Base-by-base conservation (phyloP, 2,797 vertebrate species). In the Propithecus deckenii region DNA sequence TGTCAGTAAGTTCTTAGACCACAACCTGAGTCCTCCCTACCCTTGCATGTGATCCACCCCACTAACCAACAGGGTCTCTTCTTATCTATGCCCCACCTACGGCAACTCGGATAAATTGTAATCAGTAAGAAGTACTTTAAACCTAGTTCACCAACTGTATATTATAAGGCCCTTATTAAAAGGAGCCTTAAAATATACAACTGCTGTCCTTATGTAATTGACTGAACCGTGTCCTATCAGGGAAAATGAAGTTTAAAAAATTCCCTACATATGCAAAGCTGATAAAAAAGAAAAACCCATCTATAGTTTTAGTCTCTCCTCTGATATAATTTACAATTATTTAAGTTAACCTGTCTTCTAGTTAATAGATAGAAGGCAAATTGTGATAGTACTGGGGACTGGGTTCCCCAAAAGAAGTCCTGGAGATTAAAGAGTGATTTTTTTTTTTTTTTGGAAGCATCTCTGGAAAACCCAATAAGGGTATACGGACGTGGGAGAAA, bases 331-430 rank as follows among this genome's bases (percentile, higher is more conserved):
- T 3, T 4, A 5, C 25, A 38, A 30, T 12, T 18, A 25, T 38
- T 18, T n/a, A 46, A 46, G 11, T 57, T 20, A 48, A 30, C 18
- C 8, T n/a, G 14, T 8, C 43, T 78, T 63, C 35, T 7, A 9
- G 14, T 14, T 50, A 30, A 35, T 0, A 71, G 32, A 38, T 48
- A 5, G 46, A 61, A n/a, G 52, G 63, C 20, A n/a, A 32, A 15
- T 13, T 17, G 28, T 15, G 7, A 14, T 1, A 2, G 1, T 25
- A 12, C 2, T 6, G 10, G 5, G 2, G 30, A 13, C 2, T 4
- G 74, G 43, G 13, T 65, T 80, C 10, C 28, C 32, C 76, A 17
- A 57, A 65, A 41, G 48, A 28, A 46, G 32, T 18, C 10, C 46
- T 12, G 3, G 20, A 30, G 5, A 6, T 41, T 78, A 32, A 32